Base-by-base conservation (phyloP, 2,113 vertebrate genomes). In the Montifringilla adamsi region DNA sequence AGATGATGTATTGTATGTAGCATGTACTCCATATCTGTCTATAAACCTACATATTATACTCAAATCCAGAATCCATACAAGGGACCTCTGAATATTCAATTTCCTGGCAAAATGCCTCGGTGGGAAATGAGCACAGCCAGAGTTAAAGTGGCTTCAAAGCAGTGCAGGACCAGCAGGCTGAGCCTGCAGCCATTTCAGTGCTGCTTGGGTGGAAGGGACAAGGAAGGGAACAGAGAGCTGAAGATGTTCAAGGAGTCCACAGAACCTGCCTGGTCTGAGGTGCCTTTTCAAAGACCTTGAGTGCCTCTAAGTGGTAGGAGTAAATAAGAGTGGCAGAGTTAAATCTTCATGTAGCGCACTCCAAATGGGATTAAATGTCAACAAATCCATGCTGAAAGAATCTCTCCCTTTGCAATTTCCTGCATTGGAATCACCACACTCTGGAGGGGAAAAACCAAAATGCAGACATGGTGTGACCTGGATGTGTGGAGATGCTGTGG, bases 231-330 rank as follows among this genome's bases (percentile, higher is more conserved):
- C 4, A 16, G 49, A 55, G 17, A 60, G 20, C 35, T 43, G 52
- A 19, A 66, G 47, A 23, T 50, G 20, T 8, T 19, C 12, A 14
- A 26, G 15, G 27, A 70, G 11, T 3, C 60, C 55, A 5, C 56
- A 44, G 47, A 96, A 89, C 95, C 89, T 97, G 96, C 70, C 10
- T 89, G 52, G 81, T 85, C 39, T 30, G 68, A n/a, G 52, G 13
- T 5, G 3, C 67, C 83, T n/a, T 73, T 72, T 28, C 68, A 73
- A 82, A 93, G 92, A 72, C 50, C 82, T 46, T 50, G 84, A 87
- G 74, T 87, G 77, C 95, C 92, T 75, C 94, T 92, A 85, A 93
- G 85, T 95, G 94, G 94, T 64, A 84, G 31, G 85, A 93, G 64
- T 79, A 87, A 70, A 46, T 31, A 31, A 28, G 58, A 37, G 16